phyloP scores from a whole-genome alignment of 2,797 vertebrate genomes.

The Manis javanica region DNA sequence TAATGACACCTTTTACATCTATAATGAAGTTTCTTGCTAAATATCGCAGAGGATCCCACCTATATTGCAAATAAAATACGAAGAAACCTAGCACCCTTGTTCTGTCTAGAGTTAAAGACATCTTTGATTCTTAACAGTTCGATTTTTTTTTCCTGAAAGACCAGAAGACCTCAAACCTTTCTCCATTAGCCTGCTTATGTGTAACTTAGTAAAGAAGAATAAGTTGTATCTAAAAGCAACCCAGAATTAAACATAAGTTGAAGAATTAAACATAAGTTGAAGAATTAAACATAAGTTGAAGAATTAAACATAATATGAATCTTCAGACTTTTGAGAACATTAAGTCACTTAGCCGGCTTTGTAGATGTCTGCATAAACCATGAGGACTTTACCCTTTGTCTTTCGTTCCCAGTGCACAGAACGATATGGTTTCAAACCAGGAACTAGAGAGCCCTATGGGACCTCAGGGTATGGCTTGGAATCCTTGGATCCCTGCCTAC shows the following conservation, averaged over 20 bases:
- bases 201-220: not conserved
- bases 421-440: not conserved
- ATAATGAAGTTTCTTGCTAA: conserved; percentile 37
- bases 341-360: not conserved
- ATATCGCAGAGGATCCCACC: conserved; percentile 48
- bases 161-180: not conserved
- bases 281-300: too few species aligned
- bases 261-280: conserved; percentile 1
- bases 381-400: not conserved
- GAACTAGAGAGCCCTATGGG: not conserved
- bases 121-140: not conserved
- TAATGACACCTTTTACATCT: conserved; percentile 51
- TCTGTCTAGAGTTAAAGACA: conserved; percentile 28
- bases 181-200: not conserved
- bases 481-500: not conserved
- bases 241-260: not conserved
- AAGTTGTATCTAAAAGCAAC: not conserved
- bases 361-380: not conserved
- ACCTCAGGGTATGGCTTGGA: not conserved
- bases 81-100: not conserved
- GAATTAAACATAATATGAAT: too few species aligned
- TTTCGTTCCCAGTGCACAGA: not conserved
- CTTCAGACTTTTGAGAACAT: not conserved
- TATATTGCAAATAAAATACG: conserved; percentile 13
- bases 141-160: not conserved